phyloP scores from a whole-genome alignment of 2,113 vertebrate species.

The Acinonyx jubatus region DNA sequence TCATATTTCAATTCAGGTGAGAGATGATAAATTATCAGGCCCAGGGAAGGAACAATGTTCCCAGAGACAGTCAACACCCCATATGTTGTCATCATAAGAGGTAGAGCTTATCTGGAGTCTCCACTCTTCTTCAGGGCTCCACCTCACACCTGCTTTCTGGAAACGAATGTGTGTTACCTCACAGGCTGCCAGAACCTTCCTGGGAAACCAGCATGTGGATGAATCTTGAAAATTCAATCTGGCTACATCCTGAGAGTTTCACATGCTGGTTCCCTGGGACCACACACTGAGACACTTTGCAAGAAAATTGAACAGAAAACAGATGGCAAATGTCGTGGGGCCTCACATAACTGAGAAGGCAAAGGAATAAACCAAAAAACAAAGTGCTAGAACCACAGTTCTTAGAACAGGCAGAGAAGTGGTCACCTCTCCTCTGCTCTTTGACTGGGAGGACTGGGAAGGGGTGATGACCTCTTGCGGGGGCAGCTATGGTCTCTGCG shows the following conservation, averaged over 20 bases:
- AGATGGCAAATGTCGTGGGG: slow-evolving; percentile 60
- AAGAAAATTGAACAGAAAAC: slow-evolving; percentile 67
- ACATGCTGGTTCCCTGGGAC: slow-evolving; percentile 31
- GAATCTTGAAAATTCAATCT: slow-evolving; percentile 62
- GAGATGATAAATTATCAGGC: background rate
- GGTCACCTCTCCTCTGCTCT: background rate
- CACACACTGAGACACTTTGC: slow-evolving; percentile 59
- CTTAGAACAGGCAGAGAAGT: background rate
- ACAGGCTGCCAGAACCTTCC: slow-evolving; percentile 30
- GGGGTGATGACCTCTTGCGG: background rate
- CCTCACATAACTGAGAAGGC: slow-evolving; percentile 37
- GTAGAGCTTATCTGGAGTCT: background rate
- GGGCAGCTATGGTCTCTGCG: background rate
- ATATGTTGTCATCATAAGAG: background rate
- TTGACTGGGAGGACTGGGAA: too few species aligned
- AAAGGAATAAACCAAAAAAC: background rate
- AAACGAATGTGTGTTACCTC: background rate
- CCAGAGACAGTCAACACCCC: background rate
- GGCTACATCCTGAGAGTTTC: background rate
- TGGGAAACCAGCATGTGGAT: slow-evolving; percentile 2
- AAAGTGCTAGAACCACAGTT: background rate
- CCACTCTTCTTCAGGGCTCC: background rate
- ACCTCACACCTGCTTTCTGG: slow-evolving; percentile 9
- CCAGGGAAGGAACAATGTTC: background rate
- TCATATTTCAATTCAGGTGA: background rate